Conservation (phyloP, 2,113 vertebrate species). For the Epinephelus fuscoguttatus region DNA sequence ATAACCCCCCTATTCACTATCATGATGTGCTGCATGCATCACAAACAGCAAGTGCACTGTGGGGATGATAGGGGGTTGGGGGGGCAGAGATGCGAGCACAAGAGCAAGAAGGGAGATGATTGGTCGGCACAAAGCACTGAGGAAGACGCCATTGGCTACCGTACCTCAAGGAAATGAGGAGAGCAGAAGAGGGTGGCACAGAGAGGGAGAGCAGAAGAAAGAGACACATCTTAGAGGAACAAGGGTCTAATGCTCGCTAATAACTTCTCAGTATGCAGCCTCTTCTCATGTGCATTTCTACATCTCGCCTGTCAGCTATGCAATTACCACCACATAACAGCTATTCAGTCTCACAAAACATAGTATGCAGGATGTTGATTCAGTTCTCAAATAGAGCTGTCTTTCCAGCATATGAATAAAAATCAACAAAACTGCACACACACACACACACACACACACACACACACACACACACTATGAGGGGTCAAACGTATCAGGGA, state of each 20-base stretch:
- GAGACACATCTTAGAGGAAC: slow-evolving; percentile 39
- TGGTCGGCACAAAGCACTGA: slow-evolving; percentile 61
- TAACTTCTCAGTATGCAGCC: slow-evolving; percentile 34
- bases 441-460: not conserved
- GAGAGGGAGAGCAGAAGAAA: slow-evolving; percentile 61
- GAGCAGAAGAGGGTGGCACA: slow-evolving; percentile 76
- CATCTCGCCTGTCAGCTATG: slow-evolving; percentile 24
- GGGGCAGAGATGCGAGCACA: slow-evolving; percentile 27
- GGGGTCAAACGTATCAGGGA: no score
- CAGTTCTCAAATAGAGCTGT: not conserved
- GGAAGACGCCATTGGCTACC: slow-evolving; percentile 71
- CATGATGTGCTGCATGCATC: slow-evolving; percentile 76
- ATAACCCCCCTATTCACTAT: not conserved
- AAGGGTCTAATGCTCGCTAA: slow-evolving; percentile 31
- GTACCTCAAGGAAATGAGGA: slow-evolving; percentile 82
- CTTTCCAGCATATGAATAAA: slow-evolving; percentile 8
- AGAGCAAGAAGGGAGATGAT: slow-evolving; percentile 57
- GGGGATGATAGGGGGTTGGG: slow-evolving; percentile 16
- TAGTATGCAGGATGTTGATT: not conserved
- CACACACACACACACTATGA: slow-evolving; percentile 13
- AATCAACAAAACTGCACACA: slow-evolving; percentile 25
- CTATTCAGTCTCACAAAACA: slow-evolving; percentile 15
- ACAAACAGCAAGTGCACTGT: slow-evolving; percentile 64
- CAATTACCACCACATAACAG: slow-evolving; percentile 31
- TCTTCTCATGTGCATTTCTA: slow-evolving; percentile 24